phyloP scores from a whole-genome alignment of 2,113 vertebrate species.

The Gasterosteus aculeatus region DNA sequence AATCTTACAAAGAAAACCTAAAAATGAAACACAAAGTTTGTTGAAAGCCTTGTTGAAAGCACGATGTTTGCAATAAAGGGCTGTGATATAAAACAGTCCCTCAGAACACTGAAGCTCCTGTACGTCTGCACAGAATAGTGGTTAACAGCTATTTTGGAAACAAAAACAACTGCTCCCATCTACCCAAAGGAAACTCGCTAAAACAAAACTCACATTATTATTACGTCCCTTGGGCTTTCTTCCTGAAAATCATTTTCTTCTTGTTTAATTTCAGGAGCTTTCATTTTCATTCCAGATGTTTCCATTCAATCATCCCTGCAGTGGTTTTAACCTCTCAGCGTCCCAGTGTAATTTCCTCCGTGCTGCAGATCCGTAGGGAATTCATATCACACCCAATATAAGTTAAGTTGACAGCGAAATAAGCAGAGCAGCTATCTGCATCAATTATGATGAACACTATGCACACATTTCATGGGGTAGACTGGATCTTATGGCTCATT shows the following conservation, averaged over 20 bases:
- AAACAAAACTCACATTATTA: neutral
- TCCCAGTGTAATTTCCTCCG: conserved; percentile 31
- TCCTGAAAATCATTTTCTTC: no score
- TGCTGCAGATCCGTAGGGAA: conserved; percentile 47
- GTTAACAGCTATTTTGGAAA: neutral
- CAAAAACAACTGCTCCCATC: neutral
- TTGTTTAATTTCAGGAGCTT: neutral
- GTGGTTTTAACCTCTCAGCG: conserved; percentile 19
- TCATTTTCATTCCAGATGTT: conserved; percentile 16
- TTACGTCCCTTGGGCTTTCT: neutral
- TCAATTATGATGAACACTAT: conserved; percentile 61
- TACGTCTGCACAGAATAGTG: neutral
- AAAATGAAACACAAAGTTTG: neutral
- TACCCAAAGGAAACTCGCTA: neutral
- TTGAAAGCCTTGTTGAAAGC: conserved; percentile 5
- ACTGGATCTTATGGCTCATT: conserved; percentile 34
- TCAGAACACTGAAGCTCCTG: conserved; percentile 1
- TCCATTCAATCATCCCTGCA: conserved; percentile 15
- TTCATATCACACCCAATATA: conserved; percentile 50
- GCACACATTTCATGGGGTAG: conserved; percentile 37
- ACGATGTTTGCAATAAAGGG: neutral
- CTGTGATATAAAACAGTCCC: neutral
- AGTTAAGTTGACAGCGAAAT: conserved; percentile 62
- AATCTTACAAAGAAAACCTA: neutral
- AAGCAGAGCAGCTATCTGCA: conserved; percentile 50